Evolutionary conservation across 2,113 vertebrate genomes (phyloP).

Genomic region (Sphaerodactylus townsendi): DNA sequence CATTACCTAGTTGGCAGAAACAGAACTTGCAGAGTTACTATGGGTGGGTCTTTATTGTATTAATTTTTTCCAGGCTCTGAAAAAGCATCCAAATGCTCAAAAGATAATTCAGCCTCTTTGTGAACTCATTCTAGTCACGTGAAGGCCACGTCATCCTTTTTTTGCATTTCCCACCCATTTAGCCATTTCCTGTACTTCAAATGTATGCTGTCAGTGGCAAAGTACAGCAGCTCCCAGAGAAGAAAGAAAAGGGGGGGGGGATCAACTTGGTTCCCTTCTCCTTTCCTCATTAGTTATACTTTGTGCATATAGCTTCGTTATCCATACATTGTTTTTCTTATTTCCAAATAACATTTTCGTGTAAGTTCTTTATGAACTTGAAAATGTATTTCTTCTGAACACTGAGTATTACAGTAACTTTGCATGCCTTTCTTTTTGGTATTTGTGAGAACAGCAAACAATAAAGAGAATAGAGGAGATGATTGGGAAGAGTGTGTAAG

Average conservation of each 20-base stretch:
- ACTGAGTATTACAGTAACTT: neutral
- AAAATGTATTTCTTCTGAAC: neutral
- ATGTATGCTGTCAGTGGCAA: conserved; percentile 41
- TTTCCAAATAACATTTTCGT: neutral
- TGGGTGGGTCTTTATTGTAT: neutral
- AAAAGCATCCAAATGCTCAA: neutral
- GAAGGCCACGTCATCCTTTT: conserved; percentile 28
- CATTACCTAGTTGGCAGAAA: neutral
- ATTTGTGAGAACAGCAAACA: neutral
- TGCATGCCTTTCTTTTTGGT: neutral
- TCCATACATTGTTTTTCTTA: neutral
- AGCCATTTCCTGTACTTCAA: conserved; percentile 40
- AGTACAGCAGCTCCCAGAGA: conserved; percentile 10
- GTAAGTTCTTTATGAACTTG: neutral
- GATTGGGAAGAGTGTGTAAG: neutral
- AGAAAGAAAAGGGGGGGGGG: neutral
- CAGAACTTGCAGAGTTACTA: neutral
- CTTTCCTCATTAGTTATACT: neutral
- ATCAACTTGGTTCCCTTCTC: too few species aligned
- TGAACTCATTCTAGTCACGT: conserved; percentile 36
- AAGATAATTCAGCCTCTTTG: neutral
- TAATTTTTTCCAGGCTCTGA: neutral
- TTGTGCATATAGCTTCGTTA: neutral
- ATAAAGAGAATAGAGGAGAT: too few species aligned
- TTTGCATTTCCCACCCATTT: conserved; percentile 22